phyloP scores from a whole-genome alignment of 1,140 invertebrate species.

The Drosophila quadrilineata region DNA sequence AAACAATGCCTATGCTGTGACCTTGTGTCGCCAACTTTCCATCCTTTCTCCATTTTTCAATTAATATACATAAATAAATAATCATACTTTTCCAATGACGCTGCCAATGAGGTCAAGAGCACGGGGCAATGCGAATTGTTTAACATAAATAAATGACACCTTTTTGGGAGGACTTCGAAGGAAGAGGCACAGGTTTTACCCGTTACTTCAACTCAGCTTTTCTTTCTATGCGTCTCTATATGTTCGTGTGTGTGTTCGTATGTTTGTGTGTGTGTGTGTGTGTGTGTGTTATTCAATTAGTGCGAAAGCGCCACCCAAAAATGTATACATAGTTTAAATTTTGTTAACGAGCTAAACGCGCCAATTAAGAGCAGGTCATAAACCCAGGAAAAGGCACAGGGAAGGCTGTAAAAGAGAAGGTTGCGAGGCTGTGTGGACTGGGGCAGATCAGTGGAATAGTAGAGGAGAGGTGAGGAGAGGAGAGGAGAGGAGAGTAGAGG shows the following conservation, averaged over 20 bases:
- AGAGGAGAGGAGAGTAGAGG: no score
- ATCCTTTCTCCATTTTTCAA: no score
- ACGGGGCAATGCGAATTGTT: background rate
- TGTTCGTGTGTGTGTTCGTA: no score
- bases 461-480: no score
- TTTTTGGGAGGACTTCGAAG: background rate
- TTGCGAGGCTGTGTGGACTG: background rate
- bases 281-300: slow-evolving; percentile 66
- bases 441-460: slow-evolving; percentile 11
- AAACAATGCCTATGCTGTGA: no score
- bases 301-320: slow-evolving; percentile 34
- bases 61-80: no score
- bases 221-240: no score
- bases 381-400: background rate
- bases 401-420: background rate
- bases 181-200: no score
- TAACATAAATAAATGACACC: slow-evolving; percentile 31
- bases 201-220: no score
- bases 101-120: slow-evolving; percentile 16
- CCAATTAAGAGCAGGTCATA: slow-evolving; percentile 59
- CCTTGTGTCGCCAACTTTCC: no score
- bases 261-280: slow-evolving; percentile 4
- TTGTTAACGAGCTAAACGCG: slow-evolving; percentile 77
- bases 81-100: background rate
- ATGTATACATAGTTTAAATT: slow-evolving; percentile 69